Conservation (phyloP, 2,888 invertebrate species). For the Frankliniella intonsa region DNA sequence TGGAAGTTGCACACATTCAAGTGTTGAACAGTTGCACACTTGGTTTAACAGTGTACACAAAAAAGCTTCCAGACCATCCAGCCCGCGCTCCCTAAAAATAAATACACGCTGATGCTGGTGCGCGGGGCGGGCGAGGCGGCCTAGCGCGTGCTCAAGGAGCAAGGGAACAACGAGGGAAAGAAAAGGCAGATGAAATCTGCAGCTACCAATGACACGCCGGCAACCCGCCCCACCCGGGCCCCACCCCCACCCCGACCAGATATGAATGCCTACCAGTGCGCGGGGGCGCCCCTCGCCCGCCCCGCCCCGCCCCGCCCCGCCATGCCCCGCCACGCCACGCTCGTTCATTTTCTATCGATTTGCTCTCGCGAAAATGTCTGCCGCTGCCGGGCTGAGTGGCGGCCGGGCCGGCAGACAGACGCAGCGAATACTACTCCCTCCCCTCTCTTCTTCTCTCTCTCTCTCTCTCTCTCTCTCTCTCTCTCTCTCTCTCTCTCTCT, state of each 20-base stretch:
- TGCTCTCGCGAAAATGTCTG: slow-evolving; percentile 20
- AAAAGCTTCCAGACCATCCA: background rate
- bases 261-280: background rate
- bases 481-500: background rate
- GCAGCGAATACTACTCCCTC: slow-evolving; percentile 18
- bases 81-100: background rate
- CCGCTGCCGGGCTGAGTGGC: slow-evolving; percentile 22
- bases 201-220: background rate
- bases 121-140: background rate
- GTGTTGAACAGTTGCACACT: too few relatives aligned
- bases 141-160: slow-evolving; percentile 11
- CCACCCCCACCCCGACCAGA: background rate
- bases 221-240: background rate
- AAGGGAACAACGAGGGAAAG: background rate
- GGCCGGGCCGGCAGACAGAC: slow-evolving; percentile 1
- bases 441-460: background rate
- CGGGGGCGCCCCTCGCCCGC: background rate
- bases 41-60: too few relatives aligned
- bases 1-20: too few relatives aligned
- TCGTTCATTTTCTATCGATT: slow-evolving; percentile 27
- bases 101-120: background rate
- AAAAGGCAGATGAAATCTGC: background rate
- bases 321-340: background rate
- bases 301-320: background rate
- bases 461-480: background rate